Evolutionary conservation across 2,113 vertebrate genomes (phyloP), one percentile per base, ranked within the genome.

Genomic region (Pachycephala philippinensis): DNA sequence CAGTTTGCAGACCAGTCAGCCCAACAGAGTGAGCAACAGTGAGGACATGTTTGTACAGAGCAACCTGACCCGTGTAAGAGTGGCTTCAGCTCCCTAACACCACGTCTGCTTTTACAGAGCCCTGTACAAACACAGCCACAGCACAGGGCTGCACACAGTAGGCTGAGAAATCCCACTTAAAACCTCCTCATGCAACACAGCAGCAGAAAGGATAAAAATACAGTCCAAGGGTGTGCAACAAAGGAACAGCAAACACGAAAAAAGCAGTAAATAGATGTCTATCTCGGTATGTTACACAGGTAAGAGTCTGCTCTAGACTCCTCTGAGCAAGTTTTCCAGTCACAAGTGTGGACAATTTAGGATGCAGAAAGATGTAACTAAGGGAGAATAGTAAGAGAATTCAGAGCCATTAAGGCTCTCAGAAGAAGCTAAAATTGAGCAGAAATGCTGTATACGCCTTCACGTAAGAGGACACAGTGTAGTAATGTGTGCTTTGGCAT

Each of bases 401-500:
- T 54, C 26, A 27, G 49, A 64, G 15, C 20, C 1, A 2, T 31
- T 42, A 35, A 27, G 16, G 39, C 44, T 76, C 66, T 68, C 47
- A 18, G 7, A 60, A n/a, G 45, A 65, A 40, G 40, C n/a, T 47
- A 61, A 69, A 54, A 39, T 26, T n/a, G 44, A 56, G 49, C 59
- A 93, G 27, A 87, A 87, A 61, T 44, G 35, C 19, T 37, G 6
- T 2, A 37, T 6, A 45, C 13, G 27, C 28, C 70, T 61, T 76
- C 33, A 68, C 0, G 0, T 22, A 42, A 75, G 45, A 76, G 4
- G 9, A 11, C 22, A 20, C 26, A 52, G 15, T 0, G 3, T 5
- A 65, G 22, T 15, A 50, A 44, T 1, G 4, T 15, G 19, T 63
- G 15, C 49, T 66, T 76, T 23, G 23, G 20, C 4, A 0, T 1